Evolutionary conservation across 2,797 vertebrate species (phyloP).

Genomic region (Labeo calbasu): DNA sequence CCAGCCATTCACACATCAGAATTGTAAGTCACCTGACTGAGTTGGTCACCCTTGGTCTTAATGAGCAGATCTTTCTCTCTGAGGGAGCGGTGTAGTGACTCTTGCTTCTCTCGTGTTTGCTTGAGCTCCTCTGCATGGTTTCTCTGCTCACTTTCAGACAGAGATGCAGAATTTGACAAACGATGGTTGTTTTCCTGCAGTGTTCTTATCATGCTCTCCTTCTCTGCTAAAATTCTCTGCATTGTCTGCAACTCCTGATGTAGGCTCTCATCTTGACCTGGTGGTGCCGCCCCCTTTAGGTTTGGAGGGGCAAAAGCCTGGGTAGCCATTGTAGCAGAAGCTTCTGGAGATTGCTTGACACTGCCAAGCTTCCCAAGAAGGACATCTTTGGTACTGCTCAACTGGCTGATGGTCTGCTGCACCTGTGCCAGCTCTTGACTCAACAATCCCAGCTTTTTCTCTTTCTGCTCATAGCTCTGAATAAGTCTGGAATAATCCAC

Average conservation of each 20-base stretch:
- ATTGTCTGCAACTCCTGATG: conserved; percentile 79
- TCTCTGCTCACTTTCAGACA: conserved; percentile 83
- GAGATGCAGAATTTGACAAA: conserved; percentile 84
- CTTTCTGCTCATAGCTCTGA: conserved; percentile 94
- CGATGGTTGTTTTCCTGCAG: conserved; percentile 94
- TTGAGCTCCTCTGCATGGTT: conserved; percentile 78
- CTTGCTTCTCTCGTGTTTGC: conserved; percentile 83
- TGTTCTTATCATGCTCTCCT: conserved; percentile 84
- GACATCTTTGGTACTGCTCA: conserved; percentile 89
- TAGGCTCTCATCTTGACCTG: conserved; percentile 55
- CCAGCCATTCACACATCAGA: not conserved
- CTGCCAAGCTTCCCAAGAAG: conserved; percentile 88
- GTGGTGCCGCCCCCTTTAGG: conserved; percentile 43
- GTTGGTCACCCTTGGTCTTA: conserved; percentile 93
- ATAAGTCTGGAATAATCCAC: conserved; percentile 90
- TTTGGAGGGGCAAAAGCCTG: conserved; percentile 47
- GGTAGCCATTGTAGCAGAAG: not conserved
- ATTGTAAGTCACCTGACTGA: conserved; percentile 78
- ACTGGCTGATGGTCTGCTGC: conserved; percentile 91
- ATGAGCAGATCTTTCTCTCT: conserved; percentile 96
- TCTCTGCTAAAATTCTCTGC: conserved; percentile 80
- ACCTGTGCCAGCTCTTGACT: conserved; percentile 91
- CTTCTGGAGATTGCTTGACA: conserved; percentile 74
- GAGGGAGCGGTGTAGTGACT: conserved; percentile 85
- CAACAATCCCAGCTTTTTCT: conserved; percentile 86